Evolutionary conservation across 2,888 invertebrate genomes (phyloP).

Genomic region (Schrankia costaestrigalis): DNA sequence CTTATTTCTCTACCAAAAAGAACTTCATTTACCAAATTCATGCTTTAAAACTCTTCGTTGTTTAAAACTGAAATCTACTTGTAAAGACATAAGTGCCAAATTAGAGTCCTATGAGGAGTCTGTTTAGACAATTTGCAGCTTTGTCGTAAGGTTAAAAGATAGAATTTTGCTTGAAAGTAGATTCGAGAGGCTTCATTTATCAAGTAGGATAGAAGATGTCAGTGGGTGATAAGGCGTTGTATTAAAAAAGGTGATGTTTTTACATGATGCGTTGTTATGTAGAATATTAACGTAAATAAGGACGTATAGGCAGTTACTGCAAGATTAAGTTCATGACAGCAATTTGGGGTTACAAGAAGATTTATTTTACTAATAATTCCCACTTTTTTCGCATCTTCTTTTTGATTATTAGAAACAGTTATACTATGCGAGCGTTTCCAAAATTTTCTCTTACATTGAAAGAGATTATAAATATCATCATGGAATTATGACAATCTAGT

Average conservation of each 20-base stretch:
- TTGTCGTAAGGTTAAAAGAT: conserved; percentile 14
- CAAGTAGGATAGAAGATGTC: conserved; percentile 57
- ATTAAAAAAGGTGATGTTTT: conserved; percentile 48
- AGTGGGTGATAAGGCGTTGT: conserved; percentile 43
- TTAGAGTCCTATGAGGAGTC: conserved; percentile 14
- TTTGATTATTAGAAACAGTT: no score
- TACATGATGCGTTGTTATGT: conserved; percentile 15
- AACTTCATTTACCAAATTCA: conserved; percentile 7
- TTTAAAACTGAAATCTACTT: conserved; percentile 40
- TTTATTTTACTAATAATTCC: no score
- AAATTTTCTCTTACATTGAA: no score
- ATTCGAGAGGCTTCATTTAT: conserved; percentile 51
- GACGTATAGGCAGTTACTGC: conserved; percentile 9
- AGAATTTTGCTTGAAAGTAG: conserved; percentile 14
- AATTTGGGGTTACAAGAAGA: conserved; percentile 7
- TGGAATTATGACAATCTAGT: no score
- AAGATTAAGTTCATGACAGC: conserved; percentile 11
- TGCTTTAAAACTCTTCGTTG: conserved; percentile 7
- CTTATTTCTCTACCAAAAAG: conserved; percentile 10
- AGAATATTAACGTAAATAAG: conserved; percentile 17
- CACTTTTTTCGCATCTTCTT: no score
- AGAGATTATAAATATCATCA: no score
- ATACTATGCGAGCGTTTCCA: no score
- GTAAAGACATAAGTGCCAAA: conserved; percentile 27
- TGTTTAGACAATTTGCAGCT: conserved; percentile 12